Base-by-base conservation (phyloP, 2,113 vertebrate species). In the Albula goreensis region DNA sequence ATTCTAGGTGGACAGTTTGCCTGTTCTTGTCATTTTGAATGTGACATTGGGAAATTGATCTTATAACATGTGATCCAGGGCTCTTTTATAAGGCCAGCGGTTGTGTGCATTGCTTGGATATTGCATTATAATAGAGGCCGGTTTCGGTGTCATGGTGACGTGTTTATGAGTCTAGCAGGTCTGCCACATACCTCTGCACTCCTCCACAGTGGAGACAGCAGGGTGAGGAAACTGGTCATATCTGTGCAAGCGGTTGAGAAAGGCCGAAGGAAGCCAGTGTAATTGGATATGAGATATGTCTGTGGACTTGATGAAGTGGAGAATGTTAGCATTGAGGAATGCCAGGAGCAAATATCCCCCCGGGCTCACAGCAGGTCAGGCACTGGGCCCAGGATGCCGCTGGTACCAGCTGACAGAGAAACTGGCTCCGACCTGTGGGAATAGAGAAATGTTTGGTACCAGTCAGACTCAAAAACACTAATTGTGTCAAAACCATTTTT, bases 401-500 rank as follows among this genome's bases (percentile, higher is more conserved):
- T 83, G 81, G 63, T 48, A 74, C 85, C 56, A 81, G 25, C 83
- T 86, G 87, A 88, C 56, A 83, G 63, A 41, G 41, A 19, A 82
- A 77, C 70, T n/a, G 63, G 53, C 81, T 80, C 53, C 82, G 25
- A 49, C 52, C 53, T 48, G 6, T 12, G 7, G 49, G 60, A 80
- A 86, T 87, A 70, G 83, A 85, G 85, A 80, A 85, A 88, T 85
- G 83, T 50, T 41, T 60, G 74, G 89, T 89, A 86, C 87, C 89
- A 89, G 83, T 84, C 83, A 81, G 86, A 70, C 63, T 83, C 60
- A 15, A 52, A 51, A 66, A 85, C 51, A 78, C 81, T 85, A 70
- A 82, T 66, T 83, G 83, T 19, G 22, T 15, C 48, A 9, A 83
- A 83, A 84, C 31, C 19, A n/a, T 80, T 51, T 85, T 81, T 77